Percentiles rank a stretch among this genome's conserved stretches.
These are phyloP conservation scores for Steatocranus sp. DNA, from an alignment of 2,797 vertebrate species.

Conservation along the genomic window DNA sequence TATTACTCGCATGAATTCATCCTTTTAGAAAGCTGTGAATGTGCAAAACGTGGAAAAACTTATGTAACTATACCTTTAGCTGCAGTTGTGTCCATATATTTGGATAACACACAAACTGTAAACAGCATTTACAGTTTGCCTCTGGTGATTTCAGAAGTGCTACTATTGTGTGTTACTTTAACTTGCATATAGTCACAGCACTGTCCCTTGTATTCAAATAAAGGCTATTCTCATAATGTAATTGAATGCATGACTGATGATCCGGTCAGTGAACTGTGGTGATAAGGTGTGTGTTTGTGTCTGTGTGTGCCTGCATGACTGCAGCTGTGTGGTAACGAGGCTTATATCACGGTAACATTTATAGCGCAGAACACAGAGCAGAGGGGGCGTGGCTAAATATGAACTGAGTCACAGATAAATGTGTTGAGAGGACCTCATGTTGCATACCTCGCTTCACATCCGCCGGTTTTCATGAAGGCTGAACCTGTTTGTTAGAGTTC, in stretches of 20 bases:
- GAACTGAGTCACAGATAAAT: constrained; percentile 32
- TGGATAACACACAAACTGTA: background rate
- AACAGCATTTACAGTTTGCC: background rate
- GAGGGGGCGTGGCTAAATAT: constrained; percentile 26
- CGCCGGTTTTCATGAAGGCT: background rate
- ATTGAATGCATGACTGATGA: constrained; percentile 61
- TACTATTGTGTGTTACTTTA: background rate
- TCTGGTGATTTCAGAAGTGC: background rate
- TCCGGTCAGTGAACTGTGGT: constrained; percentile 44
- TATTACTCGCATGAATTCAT: background rate
- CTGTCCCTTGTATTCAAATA: constrained; percentile 12
- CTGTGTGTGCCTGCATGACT: background rate
- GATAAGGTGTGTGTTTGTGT: background rate
- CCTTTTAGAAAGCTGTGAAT: background rate
- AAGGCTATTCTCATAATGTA: constrained; percentile 13
- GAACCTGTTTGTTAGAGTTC: background rate
- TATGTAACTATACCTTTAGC: background rate
- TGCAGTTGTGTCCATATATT: background rate
- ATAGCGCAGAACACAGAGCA: constrained; percentile 44
- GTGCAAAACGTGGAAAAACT: background rate
- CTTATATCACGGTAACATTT: constrained; percentile 49
- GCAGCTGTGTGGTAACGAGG: constrained; percentile 24
- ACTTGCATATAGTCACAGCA: constrained; percentile 1
- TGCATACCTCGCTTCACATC: background rate
- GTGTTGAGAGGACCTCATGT: background rate